Evolutionary conservation across 2,113 vertebrate genomes (phyloP), one percentile per base, ranked within the genome.

Genomic region (Myiozetetes cayanensis): DNA sequence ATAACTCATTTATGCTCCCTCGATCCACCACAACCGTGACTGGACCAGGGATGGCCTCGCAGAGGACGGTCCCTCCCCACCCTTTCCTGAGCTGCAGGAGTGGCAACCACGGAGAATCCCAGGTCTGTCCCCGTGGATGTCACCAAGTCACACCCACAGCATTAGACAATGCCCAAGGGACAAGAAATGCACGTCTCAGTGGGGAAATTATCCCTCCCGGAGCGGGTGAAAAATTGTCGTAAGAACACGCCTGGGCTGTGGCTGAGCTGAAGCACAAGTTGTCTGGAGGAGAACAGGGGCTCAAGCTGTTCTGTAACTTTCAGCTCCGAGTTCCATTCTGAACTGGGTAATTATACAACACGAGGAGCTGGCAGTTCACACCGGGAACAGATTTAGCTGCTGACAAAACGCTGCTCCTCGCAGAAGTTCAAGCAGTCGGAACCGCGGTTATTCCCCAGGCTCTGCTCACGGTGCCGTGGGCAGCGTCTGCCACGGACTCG

Each of bases 221-320:
- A 41, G 33, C 56, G 1, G 4, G 6, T 0, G 44, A 5, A 35
- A 24, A 28, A 6, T 0, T 4, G 24, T 10, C 61, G 14, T 1
- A 11, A 33, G 28, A 47, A 27, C 62, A 12, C 2, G 14, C 16
- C 71, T 2, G 39, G 85, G 35, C 12, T 19, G 52, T 0, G 22
- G 14, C 63, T 33, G 37, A 25, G 83, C 71, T 22, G 39, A 65
- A 55, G 8, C 28, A 18, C 79, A 1, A 20, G 23, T 7, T 8
- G 52, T 6, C 22, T 12, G 39, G 8, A 0, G 9, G 6, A 63
- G 56, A 46, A 6, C 39, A 50, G 50, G 56, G 47, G 15, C 53
- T 55, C 33, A 9, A 50, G 89, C 63, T 83, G 43, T 18, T 75
- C 75, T 28, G 1, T 3, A 17, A 10, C 58, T 61, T 23, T 4